Conservation (phyloP, 2,797 vertebrate species). For the Macropodus opercularis region DNA sequence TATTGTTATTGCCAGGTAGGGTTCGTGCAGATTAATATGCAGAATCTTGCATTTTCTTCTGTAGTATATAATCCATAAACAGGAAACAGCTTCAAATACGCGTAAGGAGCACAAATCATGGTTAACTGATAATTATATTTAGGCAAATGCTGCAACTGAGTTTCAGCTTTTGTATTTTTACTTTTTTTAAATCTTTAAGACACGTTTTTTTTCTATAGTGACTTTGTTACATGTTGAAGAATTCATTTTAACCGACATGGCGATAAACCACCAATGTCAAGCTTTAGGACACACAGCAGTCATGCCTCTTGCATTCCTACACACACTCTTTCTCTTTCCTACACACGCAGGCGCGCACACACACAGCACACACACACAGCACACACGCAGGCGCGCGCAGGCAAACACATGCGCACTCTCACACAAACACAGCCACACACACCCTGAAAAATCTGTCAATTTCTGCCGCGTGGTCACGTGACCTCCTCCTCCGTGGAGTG, state of each 20-base stretch:
- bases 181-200: constrained; percentile 14
- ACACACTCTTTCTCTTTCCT: constrained; percentile 17
- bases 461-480: constrained; percentile 94
- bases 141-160: constrained; percentile 17
- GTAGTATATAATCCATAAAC: neutral
- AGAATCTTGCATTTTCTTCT: neutral
- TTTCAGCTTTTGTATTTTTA: constrained; percentile 12
- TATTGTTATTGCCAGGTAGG: constrained; percentile 10
- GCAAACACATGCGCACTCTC: constrained; percentile 1
- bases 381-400: constrained; percentile 28
- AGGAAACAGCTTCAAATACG: neutral
- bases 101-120: constrained; percentile 9
- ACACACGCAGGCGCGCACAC: constrained; percentile 21
- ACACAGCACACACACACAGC: constrained; percentile 20
- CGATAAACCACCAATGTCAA: constrained; percentile 77
- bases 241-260: constrained; percentile 57
- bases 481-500: constrained; percentile 93
- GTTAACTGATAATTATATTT: constrained; percentile 36
- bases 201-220: constrained; percentile 4
- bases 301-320: constrained; percentile 54
- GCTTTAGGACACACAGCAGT: constrained; percentile 66
- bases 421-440: constrained; percentile 21
- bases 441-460: constrained; percentile 89
- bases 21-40: neutral
- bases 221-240: constrained; percentile 51